phyloP scores from a whole-genome alignment of 2,888 invertebrate species.

The Chironomus tentans region DNA sequence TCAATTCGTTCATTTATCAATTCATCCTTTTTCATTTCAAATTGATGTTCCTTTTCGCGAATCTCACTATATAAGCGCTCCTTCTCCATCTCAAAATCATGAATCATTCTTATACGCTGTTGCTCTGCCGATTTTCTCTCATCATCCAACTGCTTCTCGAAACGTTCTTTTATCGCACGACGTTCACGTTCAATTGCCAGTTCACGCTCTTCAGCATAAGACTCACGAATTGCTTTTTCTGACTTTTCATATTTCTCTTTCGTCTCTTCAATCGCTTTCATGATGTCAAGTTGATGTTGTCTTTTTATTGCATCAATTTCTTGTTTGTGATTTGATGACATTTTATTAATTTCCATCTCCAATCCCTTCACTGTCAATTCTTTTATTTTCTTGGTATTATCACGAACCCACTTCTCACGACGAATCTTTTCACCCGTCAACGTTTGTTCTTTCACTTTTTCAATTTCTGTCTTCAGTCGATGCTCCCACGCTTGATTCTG shows the following conservation, averaged over 20 bases:
- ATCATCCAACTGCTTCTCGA: conserved; percentile 48
- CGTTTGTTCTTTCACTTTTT: conserved; percentile 65
- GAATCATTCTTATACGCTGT: conserved; percentile 44
- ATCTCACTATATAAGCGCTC: conserved; percentile 42
- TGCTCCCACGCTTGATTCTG: conserved; percentile 60
- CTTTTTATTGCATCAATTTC: conserved; percentile 47
- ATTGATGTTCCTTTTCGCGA: conserved; percentile 43
- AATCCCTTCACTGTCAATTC: conserved; percentile 78
- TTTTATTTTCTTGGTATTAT: conserved; percentile 80
- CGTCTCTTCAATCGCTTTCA: conserved; percentile 60
- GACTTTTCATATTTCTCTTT: conserved; percentile 53
- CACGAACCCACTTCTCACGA: conserved; percentile 71
- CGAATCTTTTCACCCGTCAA: conserved; percentile 66
- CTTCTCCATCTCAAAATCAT: conserved; percentile 44
- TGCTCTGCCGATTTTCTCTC: conserved; percentile 49
- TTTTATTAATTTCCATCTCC: conserved; percentile 73
- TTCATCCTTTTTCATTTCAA: conserved; percentile 39
- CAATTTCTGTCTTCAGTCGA: conserved; percentile 63
- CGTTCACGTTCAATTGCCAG: conserved; percentile 52
- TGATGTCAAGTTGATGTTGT: conserved; percentile 54
- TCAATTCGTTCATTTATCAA: conserved; percentile 43
- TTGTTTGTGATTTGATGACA: conserved; percentile 62
- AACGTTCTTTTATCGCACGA: conserved; percentile 48
- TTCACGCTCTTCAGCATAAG: conserved; percentile 54
- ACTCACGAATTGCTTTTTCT: conserved; percentile 50